Conservation (phyloP, 2,797 vertebrate genomes). For the Denticeps clupeoides region DNA sequence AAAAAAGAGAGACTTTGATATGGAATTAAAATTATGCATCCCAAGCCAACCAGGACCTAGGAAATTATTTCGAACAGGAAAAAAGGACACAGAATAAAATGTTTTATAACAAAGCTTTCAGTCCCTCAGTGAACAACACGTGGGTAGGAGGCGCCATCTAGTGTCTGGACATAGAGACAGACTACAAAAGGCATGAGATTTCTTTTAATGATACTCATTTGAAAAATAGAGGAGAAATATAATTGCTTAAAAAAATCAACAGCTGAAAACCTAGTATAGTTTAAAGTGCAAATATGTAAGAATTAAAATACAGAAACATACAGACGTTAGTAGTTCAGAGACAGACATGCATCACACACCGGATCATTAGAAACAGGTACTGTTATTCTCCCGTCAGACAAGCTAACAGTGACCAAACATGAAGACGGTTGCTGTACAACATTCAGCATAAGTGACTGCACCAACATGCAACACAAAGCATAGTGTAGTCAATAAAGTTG, state of each 20-base stretch:
- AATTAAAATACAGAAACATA: constrained; percentile 20
- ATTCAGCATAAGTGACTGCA: constrained; percentile 45
- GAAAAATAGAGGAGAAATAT: constrained; percentile 39
- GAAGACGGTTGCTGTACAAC: constrained; percentile 30
- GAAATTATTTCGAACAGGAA: too few species aligned
- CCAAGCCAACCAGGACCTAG: too few species aligned
- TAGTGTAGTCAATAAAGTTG: constrained; percentile 25
- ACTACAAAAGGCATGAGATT: constrained; percentile 32
- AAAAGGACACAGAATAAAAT: neutral
- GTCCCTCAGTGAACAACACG: too few species aligned
- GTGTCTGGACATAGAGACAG: neutral
- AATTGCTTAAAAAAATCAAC: constrained; percentile 47
- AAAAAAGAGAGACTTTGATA: too few species aligned
- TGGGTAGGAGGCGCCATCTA: too few species aligned
- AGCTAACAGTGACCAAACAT: constrained; percentile 23
- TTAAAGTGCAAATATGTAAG: constrained; percentile 56
- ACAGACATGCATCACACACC: constrained; percentile 45
- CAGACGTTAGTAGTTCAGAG: constrained; percentile 14
- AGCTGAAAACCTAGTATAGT: constrained; percentile 61
- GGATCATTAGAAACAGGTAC: constrained; percentile 32
- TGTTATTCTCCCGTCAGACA: constrained; percentile 24
- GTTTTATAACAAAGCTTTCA: too few species aligned
- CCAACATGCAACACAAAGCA: constrained; percentile 51
- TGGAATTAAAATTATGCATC: too few species aligned
- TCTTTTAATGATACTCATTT: constrained; percentile 50